Base-by-base conservation (phyloP, 2,113 vertebrate genomes). In the Anoplopoma fimbria region DNA sequence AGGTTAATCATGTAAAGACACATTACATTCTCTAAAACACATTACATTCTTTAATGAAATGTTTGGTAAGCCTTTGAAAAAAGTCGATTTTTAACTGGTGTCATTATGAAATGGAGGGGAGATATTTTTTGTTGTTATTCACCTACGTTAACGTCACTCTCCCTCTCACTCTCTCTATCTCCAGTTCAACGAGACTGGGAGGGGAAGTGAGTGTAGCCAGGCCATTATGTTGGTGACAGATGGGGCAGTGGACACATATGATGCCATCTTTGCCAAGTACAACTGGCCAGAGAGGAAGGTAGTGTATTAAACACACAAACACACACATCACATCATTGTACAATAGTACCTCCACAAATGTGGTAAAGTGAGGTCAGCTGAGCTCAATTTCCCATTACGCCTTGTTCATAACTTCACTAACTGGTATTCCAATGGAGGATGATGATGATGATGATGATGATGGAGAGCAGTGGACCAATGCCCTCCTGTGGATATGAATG, bases 221-320 rank as follows among this genome's bases (percentile, higher is more conserved):
- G 98, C 98, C 83, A 99, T 99, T 89, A 99, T 99, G 98, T 78
- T 99, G 89, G 96, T 99, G 90, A 99, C 98, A 1, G 98, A 99
- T 77, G 98, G 98, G 69, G 98, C 98, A 1, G 98, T 99, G 91
- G 97, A 99, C 89, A 99, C 97, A 1, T 99, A 99, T 0, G 97
- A 99, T 21, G 93, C 96, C 10, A 97, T 99, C 92, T 99, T 99
- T 94, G 97, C 96, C 36, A 98, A 98, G 80, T 97, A 98, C 89
- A 99, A 99, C 57, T 98, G 97, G 97, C 98, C 98, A 2, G 98
- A 99, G n/a, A 96, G 97, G 81, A 99, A 99, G 96, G 98, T 99
- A 91, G 93, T 93, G 87, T 68, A 14, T 82, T n/a, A 27, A 40
- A 67, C 61, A 77, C 60, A 79, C 23, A 80, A n/a, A 68, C 71